Conservation (phyloP, 2,888 invertebrate species). For the Argynnis bischoffii region DNA sequence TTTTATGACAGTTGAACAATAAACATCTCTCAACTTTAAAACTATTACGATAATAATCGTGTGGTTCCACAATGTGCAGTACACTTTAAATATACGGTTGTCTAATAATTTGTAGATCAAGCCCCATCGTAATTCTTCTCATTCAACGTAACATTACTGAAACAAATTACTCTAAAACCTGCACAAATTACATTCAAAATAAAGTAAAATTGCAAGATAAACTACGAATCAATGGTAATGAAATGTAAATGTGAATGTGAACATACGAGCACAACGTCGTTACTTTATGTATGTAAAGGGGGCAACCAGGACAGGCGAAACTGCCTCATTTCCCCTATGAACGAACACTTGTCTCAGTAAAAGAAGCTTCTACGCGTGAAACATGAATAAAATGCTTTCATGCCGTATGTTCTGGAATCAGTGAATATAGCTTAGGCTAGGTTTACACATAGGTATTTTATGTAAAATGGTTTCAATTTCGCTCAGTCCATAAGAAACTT, state of each 20-base stretch:
- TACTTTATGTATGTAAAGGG: conserved; percentile 24
- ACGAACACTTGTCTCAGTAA: conserved; percentile 10
- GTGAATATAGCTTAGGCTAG: conserved; percentile 4
- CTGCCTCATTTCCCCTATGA: conserved; percentile 13
- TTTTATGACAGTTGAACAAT: neutral
- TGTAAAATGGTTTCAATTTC: neutral
- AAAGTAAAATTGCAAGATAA: neutral
- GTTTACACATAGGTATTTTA: neutral
- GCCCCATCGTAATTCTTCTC: too few relatives aligned
- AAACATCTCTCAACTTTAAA: too few relatives aligned
- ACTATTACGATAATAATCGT: too few relatives aligned
- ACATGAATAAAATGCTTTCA: conserved; percentile 25
- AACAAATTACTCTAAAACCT: too few relatives aligned
- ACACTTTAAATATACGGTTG: too few relatives aligned
- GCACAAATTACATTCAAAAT: too few relatives aligned
- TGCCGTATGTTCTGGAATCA: conserved; percentile 4
- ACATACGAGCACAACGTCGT: conserved; percentile 2
- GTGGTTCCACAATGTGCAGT: too few relatives aligned
- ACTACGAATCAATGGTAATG: neutral
- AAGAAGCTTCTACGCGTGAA: conserved; percentile 23
- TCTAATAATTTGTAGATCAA: too few relatives aligned
- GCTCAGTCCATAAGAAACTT: too few relatives aligned
- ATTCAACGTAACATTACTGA: too few relatives aligned
- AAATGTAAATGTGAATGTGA: conserved; percentile 2
- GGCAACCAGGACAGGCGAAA: conserved; percentile 19